Conservation (phyloP, 2,888 invertebrate species). For the Eustalomyia histrio region DNA sequence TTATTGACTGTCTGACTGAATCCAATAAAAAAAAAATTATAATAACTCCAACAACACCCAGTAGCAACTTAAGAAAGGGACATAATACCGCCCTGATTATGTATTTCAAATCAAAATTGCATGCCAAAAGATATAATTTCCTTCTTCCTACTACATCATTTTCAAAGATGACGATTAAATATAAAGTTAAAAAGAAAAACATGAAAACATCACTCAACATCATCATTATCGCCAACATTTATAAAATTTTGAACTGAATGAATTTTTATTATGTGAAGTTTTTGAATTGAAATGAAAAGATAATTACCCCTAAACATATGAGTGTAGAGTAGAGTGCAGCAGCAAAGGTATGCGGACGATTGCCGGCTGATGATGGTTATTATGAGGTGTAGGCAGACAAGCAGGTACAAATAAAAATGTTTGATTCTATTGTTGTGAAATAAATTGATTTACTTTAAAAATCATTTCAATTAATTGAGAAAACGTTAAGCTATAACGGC, state of each 20-base stretch:
- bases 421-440: slow-evolving; percentile 20
- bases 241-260: neutral
- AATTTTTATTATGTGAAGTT: slow-evolving; percentile 13
- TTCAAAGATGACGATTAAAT: slow-evolving; percentile 38
- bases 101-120: slow-evolving; percentile 62
- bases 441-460: slow-evolving; percentile 47
- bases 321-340: neutral
- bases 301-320: slow-evolving; percentile 50
- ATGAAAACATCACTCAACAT: slow-evolving; percentile 25
- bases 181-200: slow-evolving; percentile 19
- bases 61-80: slow-evolving; percentile 57
- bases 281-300: slow-evolving; percentile 6
- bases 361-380: slow-evolving; percentile 10
- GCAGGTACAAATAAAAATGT: slow-evolving; percentile 10
- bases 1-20: neutral
- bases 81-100: slow-evolving; percentile 52
- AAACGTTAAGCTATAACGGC: slow-evolving; percentile 15
- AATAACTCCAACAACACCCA: slow-evolving; percentile 37
- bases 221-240: slow-evolving; percentile 24
- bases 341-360: neutral
- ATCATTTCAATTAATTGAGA: slow-evolving; percentile 58
- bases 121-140: slow-evolving; percentile 61
- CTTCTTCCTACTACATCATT: slow-evolving; percentile 52
- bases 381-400: slow-evolving; percentile 49
- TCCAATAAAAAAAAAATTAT: slow-evolving; percentile 5